These are phyloP conservation scores for Ichneumoninae sp. DNA, from an alignment of 2,888 invertebrate species.

Conservation along the genomic window DNA sequence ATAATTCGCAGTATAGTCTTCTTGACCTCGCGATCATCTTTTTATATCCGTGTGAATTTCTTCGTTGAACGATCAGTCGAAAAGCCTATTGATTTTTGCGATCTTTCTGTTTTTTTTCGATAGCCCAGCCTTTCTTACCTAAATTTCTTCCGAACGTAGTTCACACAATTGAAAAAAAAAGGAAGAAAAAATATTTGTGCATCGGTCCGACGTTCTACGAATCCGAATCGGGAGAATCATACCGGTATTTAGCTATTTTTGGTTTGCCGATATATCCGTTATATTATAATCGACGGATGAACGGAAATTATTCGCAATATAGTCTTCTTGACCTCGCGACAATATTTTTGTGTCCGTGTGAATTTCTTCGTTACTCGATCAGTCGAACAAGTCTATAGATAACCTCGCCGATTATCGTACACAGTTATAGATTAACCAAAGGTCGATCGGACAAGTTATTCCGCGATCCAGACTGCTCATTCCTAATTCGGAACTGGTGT, in stretches of 20 bases:
- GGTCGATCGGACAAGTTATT: neutral
- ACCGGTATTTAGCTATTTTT: neutral
- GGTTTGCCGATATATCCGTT: neutral
- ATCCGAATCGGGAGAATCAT: neutral
- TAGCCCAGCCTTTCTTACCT: too few species aligned
- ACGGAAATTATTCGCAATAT: neutral
- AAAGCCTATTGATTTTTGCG: neutral
- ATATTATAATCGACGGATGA: neutral
- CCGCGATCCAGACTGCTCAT: neutral
- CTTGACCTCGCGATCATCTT: neutral
- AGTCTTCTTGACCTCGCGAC: neutral
- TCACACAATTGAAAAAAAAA: too few species aligned
- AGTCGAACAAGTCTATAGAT: slow-evolving; percentile 1
- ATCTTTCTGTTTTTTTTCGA: too few species aligned
- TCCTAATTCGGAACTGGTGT: neutral
- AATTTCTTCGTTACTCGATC: neutral
- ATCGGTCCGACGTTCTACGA: neutral
- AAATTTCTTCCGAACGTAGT: too few species aligned
- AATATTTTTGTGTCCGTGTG: neutral
- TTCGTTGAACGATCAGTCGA: neutral
- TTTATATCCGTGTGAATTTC: neutral
- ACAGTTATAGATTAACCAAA: neutral
- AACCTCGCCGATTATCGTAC: neutral
- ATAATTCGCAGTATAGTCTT: neutral
- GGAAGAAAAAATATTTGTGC: too few species aligned